Base-by-base conservation (phyloP, 2,797 vertebrate species). In the Chromis chromis region DNA sequence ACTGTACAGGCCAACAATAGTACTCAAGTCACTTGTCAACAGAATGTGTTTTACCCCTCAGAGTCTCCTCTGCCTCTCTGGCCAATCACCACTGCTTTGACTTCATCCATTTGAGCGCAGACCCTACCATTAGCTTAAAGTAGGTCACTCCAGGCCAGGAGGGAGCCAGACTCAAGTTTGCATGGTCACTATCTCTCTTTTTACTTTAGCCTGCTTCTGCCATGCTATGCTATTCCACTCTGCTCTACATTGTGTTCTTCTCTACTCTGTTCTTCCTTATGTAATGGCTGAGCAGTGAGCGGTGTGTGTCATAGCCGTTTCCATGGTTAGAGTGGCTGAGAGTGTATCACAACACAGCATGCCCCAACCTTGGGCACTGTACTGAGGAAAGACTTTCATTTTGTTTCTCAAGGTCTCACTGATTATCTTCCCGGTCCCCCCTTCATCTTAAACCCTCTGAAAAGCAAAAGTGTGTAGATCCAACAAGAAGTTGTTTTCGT, bases 111-210 rank as follows among this genome's bases (percentile, higher is more conserved):
- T 88, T 70, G 74, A 80, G 83, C 79, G 22, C 83, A 79, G 87
- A 82, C 82, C 74, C 82, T 70, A 86, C 85, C 86, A 88, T 90
- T 89, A 89, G 87, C 84, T 81, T 89, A 87, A 95, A 95, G 91
- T 95, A 94, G 94, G 94, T 93, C 95, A 93, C 82, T 85, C 79
- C 87, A 89, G 93, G 89, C 92, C 93, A 95, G 89, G 84, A 90
- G 91, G 89, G 90, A 94, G 90, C 82, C 88, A 79, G 81, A 78
- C 86, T 89, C 73, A 79, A 85, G 88, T 88, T 89, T 88, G 86
- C 86, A 88, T 88, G 88, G 85, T 87, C 84, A 90, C 89, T 81
- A 85, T 72, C 74, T 74, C 83, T 68, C 72, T 81, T 83, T 81
- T 83, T 85, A 83, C 74, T 81, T 75, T 81, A 83, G 74, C 87